Evolutionary conservation across 2,113 vertebrate genomes (phyloP).

Genomic region (Xiphophorus hellerii): DNA sequence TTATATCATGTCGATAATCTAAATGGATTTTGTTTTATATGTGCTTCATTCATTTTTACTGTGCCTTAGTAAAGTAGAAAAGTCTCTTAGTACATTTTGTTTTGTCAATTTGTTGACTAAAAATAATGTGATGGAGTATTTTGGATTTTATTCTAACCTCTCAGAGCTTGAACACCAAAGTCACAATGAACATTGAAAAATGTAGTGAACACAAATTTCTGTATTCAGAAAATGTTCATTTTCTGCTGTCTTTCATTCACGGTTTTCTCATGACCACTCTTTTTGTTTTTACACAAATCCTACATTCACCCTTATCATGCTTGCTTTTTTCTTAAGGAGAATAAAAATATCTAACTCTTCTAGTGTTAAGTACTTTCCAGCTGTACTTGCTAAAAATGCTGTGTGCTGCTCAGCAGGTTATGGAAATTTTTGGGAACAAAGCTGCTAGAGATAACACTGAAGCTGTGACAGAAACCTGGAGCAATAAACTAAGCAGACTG

Average conservation of each 20-base stretch:
- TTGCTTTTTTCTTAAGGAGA: background rate
- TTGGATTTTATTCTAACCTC: too few species aligned
- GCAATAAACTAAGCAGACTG: background rate
- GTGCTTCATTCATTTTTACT: too few species aligned
- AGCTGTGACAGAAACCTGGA: conserved; percentile 4
- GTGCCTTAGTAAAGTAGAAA: too few species aligned
- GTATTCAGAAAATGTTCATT: background rate
- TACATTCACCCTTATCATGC: too few species aligned
- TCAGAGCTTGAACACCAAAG: background rate
- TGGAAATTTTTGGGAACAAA: background rate
- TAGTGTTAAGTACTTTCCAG: background rate
- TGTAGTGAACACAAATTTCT: too few species aligned
- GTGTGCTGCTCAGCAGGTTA: background rate
- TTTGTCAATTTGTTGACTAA: too few species aligned
- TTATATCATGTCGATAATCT: too few species aligned
- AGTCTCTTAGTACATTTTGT: too few species aligned
- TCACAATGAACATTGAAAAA: background rate
- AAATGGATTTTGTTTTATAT: too few species aligned
- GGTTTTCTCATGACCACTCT: background rate
- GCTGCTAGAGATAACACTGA: background rate
- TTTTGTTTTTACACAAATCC: conserved; percentile 9
- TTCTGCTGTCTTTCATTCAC: background rate
- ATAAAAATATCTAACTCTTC: background rate
- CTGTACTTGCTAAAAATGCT: background rate
- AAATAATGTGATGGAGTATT: too few species aligned